Percentiles rank a stretch among this genome's conserved stretches.
Evolutionary conservation across 2,113 vertebrate species (phyloP).

Genomic region (Serilophus lunatus): DNA sequence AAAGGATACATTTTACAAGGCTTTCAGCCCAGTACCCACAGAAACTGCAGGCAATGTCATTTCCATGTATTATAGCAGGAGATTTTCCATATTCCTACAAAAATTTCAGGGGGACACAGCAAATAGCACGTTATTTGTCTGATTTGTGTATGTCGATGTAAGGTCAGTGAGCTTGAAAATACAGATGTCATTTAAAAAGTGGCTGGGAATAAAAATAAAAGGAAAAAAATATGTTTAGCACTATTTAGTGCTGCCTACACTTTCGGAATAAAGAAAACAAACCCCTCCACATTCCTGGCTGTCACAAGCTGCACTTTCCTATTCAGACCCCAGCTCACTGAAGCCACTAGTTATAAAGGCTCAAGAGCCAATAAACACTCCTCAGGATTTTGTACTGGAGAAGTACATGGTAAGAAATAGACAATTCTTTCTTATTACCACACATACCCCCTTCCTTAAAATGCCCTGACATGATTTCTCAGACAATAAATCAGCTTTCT

Average conservation of each 20-base stretch:
- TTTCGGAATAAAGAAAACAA: slow-evolving; percentile 1
- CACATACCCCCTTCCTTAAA: background rate
- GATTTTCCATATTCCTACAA: background rate
- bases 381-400: background rate
- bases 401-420: background rate
- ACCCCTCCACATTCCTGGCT: background rate
- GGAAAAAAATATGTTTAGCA: background rate
- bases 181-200: background rate
- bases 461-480: background rate
- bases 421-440: slow-evolving; percentile 10
- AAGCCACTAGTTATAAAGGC: background rate
- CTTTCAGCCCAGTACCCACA: fast-evolving
- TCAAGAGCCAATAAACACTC: slow-evolving; percentile 30
- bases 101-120: background rate
- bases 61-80: background rate
- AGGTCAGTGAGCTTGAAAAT: background rate
- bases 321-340: background rate
- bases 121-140: background rate
- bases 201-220: no score
- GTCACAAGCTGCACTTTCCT: background rate
- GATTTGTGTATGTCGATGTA: background rate
- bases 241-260: background rate
- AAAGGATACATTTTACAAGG: background rate
- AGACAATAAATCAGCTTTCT: slow-evolving; percentile 12
- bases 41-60: background rate